Evolutionary conservation across 2,113 vertebrate species (phyloP).

Genomic region (Geococcyx californianus): DNA sequence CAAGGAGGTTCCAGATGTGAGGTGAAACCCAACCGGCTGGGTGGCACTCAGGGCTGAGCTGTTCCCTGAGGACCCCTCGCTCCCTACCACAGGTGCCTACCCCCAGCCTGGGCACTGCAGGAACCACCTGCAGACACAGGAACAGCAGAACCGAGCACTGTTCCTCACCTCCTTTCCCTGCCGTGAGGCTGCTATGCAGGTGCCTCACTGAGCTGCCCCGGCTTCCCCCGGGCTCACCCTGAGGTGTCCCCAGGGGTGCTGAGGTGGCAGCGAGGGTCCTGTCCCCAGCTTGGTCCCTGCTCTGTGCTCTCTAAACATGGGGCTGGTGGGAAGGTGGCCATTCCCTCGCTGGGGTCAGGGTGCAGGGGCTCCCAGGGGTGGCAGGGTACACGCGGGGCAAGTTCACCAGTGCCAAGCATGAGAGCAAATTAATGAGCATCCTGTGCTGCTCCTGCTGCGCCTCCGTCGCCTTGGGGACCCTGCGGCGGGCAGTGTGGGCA

Average conservation of each 20-base stretch:
- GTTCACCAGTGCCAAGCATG: neutral
- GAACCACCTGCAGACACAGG: accelerated
- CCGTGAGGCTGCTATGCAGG: accelerated
- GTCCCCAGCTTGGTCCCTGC: neutral
- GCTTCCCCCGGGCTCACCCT: accelerated
- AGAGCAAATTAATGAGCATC: constrained; percentile 26
- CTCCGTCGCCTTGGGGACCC: neutral
- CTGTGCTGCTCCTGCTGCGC: neutral
- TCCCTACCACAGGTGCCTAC: neutral
- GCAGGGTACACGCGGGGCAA: neutral
- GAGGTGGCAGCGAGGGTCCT: neutral
- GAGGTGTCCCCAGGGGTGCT: accelerated
- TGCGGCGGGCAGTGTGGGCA: neutral
- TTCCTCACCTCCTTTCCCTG: accelerated
- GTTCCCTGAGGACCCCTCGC: accelerated
- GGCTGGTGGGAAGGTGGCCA: neutral
- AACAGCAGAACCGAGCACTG: neutral
- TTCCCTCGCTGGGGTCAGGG: accelerated
- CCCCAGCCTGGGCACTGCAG: neutral
- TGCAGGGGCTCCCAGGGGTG: neutral
- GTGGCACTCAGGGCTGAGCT: neutral
- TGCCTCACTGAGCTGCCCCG: accelerated
- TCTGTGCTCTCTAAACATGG: neutral
- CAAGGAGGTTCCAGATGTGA: accelerated
- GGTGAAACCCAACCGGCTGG: accelerated